Evolutionary conservation across 2,888 invertebrate genomes (phyloP).

Genomic region (Lochmaea capreae): DNA sequence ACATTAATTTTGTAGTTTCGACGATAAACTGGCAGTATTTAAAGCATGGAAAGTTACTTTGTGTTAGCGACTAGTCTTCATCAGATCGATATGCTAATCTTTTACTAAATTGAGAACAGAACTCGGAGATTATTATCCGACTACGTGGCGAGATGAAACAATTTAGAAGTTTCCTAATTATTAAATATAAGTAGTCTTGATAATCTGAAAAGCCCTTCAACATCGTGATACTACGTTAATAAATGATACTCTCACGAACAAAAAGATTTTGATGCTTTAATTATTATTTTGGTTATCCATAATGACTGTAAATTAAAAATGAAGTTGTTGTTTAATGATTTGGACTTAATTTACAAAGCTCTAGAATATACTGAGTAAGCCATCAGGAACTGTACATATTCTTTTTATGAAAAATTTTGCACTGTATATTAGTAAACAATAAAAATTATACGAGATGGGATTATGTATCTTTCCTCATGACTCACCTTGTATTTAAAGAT

Average conservation of each 20-base stretch:
- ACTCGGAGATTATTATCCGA: slow-evolving; percentile 13
- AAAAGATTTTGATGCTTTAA: too few species aligned
- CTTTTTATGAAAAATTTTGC: too few species aligned
- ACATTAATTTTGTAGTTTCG: not conserved
- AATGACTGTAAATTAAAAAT: too few species aligned
- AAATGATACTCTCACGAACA: not conserved
- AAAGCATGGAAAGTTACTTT: slow-evolving; percentile 19
- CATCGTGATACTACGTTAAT: not conserved
- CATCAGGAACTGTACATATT: too few species aligned
- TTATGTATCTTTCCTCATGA: too few species aligned
- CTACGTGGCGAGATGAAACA: slow-evolving; percentile 18
- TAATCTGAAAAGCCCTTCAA: not conserved
- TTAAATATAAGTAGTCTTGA: slow-evolving; percentile 11
- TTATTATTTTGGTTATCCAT: too few species aligned
- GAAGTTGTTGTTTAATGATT: too few species aligned
- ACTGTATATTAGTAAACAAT: too few species aligned
- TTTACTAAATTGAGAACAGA: slow-evolving; percentile 22
- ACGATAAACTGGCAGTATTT: not conserved
- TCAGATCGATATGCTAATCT: slow-evolving; percentile 25
- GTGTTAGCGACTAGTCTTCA: not conserved
- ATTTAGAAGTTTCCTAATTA: slow-evolving; percentile 26
- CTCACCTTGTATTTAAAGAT: too few species aligned
- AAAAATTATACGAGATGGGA: too few species aligned
- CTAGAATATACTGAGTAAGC: too few species aligned
- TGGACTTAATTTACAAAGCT: too few species aligned